Base-by-base conservation (phyloP, 2,797 vertebrate species). In the Xerus rutilus region DNA sequence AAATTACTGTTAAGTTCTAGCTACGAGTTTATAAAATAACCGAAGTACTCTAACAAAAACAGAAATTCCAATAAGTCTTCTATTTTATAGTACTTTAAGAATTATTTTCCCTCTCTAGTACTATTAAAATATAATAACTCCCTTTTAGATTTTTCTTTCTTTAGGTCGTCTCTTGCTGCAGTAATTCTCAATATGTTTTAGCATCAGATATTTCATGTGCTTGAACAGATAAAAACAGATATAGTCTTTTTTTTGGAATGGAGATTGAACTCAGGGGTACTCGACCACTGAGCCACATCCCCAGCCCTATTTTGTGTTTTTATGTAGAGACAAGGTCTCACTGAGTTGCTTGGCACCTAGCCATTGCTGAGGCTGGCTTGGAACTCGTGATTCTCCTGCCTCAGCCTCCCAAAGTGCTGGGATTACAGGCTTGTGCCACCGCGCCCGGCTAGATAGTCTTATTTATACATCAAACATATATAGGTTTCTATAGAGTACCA, bases 211-310 rank as follows among this genome's bases (percentile, higher is more conserved):
- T 89, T 92, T 65, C 62, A 93, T 57, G 35, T 77, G n/a, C 52
- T 49, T 90, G 45, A 93, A 49, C 54, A 93, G 32, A 49, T 82
- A 45, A 81, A 82, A 94, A 89, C 32, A 94, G 30, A 74, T 86
- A n/a, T n/a, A n/a, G n/a, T n/a, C n/a, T n/a, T n/a, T n/a, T n/a
- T n/a, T n/a, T n/a, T n/a, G n/a, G n/a, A n/a, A n/a, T n/a, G n/a
- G n/a, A n/a, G n/a, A n/a, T n/a, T n/a, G n/a, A n/a, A n/a, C n/a
- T n/a, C n/a, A n/a, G n/a, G n/a, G n/a, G n/a, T n/a, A n/a, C n/a
- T n/a, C n/a, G n/a, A n/a, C n/a, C n/a, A n/a, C n/a, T n/a, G n/a
- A n/a, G n/a, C n/a, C n/a, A n/a, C n/a, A n/a, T n/a, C n/a, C n/a
- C n/a, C n/a, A n/a, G n/a, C n/a, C n/a, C n/a, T n/a, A n/a, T n/a